Evolutionary conservation across 2,797 vertebrate species (phyloP), one percentile per base, ranked within the genome.

Genomic region (Bryconaethiops microstoma): DNA sequence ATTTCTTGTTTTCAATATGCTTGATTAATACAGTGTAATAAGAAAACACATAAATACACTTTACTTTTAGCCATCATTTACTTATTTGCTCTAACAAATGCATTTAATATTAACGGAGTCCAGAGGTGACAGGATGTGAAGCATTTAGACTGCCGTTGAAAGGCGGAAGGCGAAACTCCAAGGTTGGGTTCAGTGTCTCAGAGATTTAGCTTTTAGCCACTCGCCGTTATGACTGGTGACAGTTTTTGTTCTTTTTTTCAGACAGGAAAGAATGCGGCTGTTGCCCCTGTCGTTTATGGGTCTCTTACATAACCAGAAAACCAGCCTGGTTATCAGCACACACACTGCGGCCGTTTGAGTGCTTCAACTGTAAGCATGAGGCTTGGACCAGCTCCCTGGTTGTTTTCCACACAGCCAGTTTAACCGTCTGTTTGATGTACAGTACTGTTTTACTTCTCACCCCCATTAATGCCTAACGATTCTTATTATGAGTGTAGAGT

Each of bases 231-330:
- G 45, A 77, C 65, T 74, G 70, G 76, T 82, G 81, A 45, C 81
- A 78, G 71, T 54, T 71, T 81, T 63, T 59, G 74, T 48, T 73
- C 23, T 9, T 65, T 48, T 69, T 57, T 63, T 81, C 59, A 82
- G 80, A 84, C 86, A 89, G 87, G 88, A 89, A 87, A 84, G 80
- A 80, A 80, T 85, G 82, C 78, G 76, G 79, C 84, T 83, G 86
- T 83, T 62, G 29, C 67, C 78, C 64, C 60, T 65, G 77, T 55
- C 67, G 50, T 57, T 85, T 84, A 82, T 75, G 75, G 73, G 52
- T 48, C 48, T 48, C 82, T 89, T 89, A 87, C 79, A 87, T 89
- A 88, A 88, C 67, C 64, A 76, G 21, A 71, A 84, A 83, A 86
- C 86, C 83, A 83, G 83, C 60, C 63, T 79, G 69, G 75, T 84